Evolutionary conservation across 1,140 invertebrate species (phyloP), one percentile per base, ranked within the genome.

Genomic region (Piezodorus guildinii): DNA sequence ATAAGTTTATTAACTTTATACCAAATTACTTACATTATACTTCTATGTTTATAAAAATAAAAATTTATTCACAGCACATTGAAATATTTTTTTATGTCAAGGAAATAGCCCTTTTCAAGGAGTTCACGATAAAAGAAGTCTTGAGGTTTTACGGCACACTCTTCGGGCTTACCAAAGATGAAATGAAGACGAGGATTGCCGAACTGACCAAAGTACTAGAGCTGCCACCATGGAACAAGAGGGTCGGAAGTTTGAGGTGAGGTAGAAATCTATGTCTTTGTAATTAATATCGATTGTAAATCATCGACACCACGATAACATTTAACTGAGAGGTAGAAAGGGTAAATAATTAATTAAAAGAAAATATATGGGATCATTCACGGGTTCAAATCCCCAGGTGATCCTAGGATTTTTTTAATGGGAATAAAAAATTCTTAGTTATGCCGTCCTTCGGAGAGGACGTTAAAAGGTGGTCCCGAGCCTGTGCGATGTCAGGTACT

Each of bases 141-240:
- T 77, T 96, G 3, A 83, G 82, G 62, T 96, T 91, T 74, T 96
- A 95, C 74, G 92, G 92, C 0, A 77, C 86, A 27, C 85, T 96
- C 54, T 90, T 91, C 71, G 85, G 87, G 9, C 83, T 96, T 78
- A 77, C 77, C 0, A 75, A 80, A 8, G 68, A 77, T 3, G 76
- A 78, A 23, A 85, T 94, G 43, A 74, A 78, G 6, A 78, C 84
- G 39, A 77, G 86, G 68, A 86, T 83, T 65, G 74, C 78, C 30
- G 83, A 87, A 69, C 79, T 95, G 1, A 74, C 81, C 5, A 77
- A 83, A 12, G 77, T 95, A 14, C 74, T 93, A 1, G 83, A 91
- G n/a, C 73, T 93, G 46, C 87, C 89, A 1, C 78, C 80, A 0
- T 79, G 43, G 75, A 79, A 62, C 73, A 74, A 67, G 70, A 76